Base-by-base conservation (phyloP, 2,113 vertebrate species). In the Trichomycterus rosablanca region DNA sequence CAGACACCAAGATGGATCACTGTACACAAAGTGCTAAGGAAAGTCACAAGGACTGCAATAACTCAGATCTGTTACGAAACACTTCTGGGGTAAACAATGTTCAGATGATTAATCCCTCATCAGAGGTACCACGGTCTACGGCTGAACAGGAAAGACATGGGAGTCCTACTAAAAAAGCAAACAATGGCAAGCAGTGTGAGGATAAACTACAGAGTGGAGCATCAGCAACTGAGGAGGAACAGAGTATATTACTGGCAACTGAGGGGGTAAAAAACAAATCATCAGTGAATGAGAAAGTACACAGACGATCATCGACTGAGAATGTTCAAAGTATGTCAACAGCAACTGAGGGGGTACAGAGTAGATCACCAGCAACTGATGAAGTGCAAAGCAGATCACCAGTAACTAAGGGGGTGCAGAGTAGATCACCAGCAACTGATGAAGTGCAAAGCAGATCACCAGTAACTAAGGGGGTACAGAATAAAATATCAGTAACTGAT, bases 11-110 rank as follows among this genome's bases (percentile, higher is more conserved):
- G 44, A 56, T 46, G 42, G 59, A 45, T 22, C 56, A 52, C 54
- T 63, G 43, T 50, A 20, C 42, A 16, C 50, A 68, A 66, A 51
- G 44, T 55, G 6, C 23, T 2, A 62, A 59, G 62, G 67, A 48
- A 5, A 66, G 63, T 45, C 46, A 26, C 32, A 75, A 55, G 63
- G 83, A 83, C 70, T 74, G 65, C 40, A 80, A 81, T 51, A 84
- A 81, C 61, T 39, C 76, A 60, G 79, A 64, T 59, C 46, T 19
- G 2, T 39, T 72, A 52, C 71, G 63, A 18, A 61, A 12, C 3
- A 15, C 35, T 43, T 43, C 55, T 40, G 63, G 73, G 70, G 74
- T 66, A 26, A 74, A 71, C 22, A 76, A 73, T 22, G 34, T 55
- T 9, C 59, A 52, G 44, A 67, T 46, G 45, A 46, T 45, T 1